Evolutionary conservation across 2,797 vertebrate genomes (phyloP).

Genomic region (Diplodus sargus): DNA sequence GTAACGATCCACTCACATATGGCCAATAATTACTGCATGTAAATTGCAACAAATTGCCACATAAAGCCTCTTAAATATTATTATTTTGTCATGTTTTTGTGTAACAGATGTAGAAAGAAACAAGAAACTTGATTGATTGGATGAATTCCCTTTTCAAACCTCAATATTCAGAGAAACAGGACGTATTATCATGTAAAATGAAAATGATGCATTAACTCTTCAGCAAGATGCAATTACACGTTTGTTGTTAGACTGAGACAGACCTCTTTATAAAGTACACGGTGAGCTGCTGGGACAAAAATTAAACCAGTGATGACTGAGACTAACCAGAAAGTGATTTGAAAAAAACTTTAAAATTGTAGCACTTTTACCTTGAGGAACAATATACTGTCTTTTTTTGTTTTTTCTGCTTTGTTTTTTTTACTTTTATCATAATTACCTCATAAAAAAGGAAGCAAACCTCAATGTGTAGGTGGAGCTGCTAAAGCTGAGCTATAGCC

Average conservation of each 20-base stretch:
- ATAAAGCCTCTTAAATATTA: not conserved
- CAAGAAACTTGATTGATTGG: too few relatives aligned
- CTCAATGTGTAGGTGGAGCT: not conserved
- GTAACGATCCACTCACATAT: too few relatives aligned
- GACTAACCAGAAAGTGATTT: not conserved
- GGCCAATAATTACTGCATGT: too few relatives aligned
- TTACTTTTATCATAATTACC: not conserved
- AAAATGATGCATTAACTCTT: not conserved
- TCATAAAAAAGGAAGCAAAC: not conserved
- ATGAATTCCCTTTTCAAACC: not conserved
- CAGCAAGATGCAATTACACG: not conserved
- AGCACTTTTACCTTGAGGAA: not conserved
- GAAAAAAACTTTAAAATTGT: not conserved
- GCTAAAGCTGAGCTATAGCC: not conserved
- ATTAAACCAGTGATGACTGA: not conserved
- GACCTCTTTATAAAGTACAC: not conserved
- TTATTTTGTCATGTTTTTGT: not conserved
- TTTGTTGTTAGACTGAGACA: not conserved
- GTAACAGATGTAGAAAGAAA: not conserved
- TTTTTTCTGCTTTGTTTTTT: too few relatives aligned
- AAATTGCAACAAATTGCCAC: too few relatives aligned
- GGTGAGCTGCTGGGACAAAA: not conserved
- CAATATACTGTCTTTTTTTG: not conserved
- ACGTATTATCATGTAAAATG: too few relatives aligned
- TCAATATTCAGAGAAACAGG: not conserved